Conservation (phyloP, 2,113 vertebrate genomes). For the Furnarius figulus region DNA sequence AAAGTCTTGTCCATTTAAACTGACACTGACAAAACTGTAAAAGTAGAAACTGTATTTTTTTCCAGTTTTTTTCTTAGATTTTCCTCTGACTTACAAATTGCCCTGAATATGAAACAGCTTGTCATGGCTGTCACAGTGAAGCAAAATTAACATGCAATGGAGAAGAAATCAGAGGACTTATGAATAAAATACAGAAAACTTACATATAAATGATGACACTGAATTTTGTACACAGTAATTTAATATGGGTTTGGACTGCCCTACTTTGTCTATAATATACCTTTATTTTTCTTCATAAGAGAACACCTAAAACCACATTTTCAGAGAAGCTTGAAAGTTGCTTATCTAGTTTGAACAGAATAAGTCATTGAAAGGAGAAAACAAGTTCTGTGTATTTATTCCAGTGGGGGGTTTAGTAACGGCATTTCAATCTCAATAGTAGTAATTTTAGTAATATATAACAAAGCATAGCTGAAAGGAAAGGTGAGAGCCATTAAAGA, state of each 20-base stretch:
- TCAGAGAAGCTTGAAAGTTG: not conserved
- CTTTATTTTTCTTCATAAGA: not conserved
- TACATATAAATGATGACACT: not conserved
- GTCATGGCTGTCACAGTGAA: not conserved
- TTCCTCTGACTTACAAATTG: not conserved
- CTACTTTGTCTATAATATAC: not conserved
- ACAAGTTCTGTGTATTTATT: not conserved
- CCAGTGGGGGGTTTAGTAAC: not conserved
- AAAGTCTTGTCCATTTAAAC: not conserved
- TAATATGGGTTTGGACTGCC: not conserved
- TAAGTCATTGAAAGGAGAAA: not conserved
- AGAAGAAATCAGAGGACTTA: not conserved
- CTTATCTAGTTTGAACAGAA: not conserved
- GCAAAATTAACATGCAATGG: not conserved
- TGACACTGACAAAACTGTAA: not conserved
- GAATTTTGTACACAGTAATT: accelerated
- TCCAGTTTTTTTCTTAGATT: not conserved
- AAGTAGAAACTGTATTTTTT: not conserved
- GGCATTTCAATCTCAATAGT: not conserved
- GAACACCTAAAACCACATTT: not conserved
- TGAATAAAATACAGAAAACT: not conserved
- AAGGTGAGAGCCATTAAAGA: not conserved
- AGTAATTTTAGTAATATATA: not conserved
- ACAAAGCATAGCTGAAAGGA: not conserved
- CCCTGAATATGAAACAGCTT: not conserved